Conservation (phyloP, 2,113 vertebrate species). For the Helogale parvula region DNA sequence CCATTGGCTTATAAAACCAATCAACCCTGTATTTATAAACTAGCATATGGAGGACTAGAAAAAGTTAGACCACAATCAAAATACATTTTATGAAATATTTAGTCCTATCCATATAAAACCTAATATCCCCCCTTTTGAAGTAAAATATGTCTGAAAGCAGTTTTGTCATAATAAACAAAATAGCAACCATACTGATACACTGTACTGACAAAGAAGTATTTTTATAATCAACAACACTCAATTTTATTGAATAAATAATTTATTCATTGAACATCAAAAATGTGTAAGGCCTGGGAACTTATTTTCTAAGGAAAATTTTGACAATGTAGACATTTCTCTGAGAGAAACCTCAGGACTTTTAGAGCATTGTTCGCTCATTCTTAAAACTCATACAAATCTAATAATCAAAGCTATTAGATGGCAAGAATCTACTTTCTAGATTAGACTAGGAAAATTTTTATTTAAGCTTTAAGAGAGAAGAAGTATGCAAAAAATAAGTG, state of each 20-base stretch:
- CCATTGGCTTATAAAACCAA: neutral
- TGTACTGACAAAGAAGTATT: neutral
- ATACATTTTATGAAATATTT: neutral
- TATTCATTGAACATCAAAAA: neutral
- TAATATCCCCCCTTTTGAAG: neutral
- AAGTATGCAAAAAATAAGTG: neutral
- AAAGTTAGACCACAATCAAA: neutral
- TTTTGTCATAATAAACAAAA: constrained; percentile 6
- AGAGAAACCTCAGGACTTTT: constrained; percentile 15
- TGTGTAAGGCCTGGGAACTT: neutral
- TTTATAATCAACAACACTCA: constrained; percentile 14
- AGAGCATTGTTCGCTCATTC: neutral
- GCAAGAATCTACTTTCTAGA: neutral
- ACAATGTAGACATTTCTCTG: neutral
- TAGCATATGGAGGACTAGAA: neutral
- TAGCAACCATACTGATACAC: neutral
- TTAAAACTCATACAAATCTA: neutral
- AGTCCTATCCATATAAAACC: constrained; percentile 7
- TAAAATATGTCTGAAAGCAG: neutral
- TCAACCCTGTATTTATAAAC: neutral
- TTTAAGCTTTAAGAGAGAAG: neutral
- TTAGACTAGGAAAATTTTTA: neutral
- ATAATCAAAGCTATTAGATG: neutral
- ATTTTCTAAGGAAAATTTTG: neutral
- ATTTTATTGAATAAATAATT: constrained; percentile 12